Conservation (phyloP, 1,140 invertebrate genomes). For the Drosophila sp. region DNA sequence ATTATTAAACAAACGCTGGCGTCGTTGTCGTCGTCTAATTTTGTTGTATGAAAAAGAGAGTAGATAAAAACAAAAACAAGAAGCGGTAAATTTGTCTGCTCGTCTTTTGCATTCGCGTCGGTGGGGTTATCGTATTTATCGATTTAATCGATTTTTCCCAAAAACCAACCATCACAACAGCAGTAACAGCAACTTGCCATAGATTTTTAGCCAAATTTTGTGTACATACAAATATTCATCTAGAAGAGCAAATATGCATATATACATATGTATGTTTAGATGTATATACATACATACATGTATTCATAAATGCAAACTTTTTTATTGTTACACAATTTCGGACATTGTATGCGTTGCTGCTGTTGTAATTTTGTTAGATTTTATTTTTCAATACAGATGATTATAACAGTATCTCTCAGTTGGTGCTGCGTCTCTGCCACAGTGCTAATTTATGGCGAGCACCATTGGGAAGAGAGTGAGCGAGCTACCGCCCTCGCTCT, state of each 20-base stretch:
- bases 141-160: conserved; percentile 72
- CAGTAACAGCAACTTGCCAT: conserved; percentile 14
- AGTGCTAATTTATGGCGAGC: conserved; percentile 61
- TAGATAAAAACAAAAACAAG: conserved; percentile 58
- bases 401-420: conserved; percentile 63
- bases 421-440: conserved; percentile 38
- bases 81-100: conserved; percentile 50
- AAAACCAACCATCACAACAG: conserved; percentile 1
- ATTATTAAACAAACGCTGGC: conserved; percentile 52
- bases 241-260: not conserved
- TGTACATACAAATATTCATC: not conserved
- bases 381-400: conserved; percentile 50
- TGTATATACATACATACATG: not conserved
- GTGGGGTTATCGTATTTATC: conserved; percentile 63
- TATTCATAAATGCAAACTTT: conserved; percentile 11
- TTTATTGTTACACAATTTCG: conserved; percentile 70
- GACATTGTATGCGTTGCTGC: conserved; percentile 20
- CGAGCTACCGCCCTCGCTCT: conserved; percentile 37
- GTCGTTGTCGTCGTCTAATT: conserved; percentile 41
- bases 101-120: conserved; percentile 16
- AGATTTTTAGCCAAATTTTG: conserved; percentile 20
- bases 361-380: conserved; percentile 34
- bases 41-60: conserved; percentile 44
- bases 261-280: not conserved
- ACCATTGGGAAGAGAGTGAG: conserved; percentile 29